These are phyloP conservation scores for Eristalis intricaria DNA, from an alignment of 2,888 invertebrate species.

Conservation along the genomic window DNA sequence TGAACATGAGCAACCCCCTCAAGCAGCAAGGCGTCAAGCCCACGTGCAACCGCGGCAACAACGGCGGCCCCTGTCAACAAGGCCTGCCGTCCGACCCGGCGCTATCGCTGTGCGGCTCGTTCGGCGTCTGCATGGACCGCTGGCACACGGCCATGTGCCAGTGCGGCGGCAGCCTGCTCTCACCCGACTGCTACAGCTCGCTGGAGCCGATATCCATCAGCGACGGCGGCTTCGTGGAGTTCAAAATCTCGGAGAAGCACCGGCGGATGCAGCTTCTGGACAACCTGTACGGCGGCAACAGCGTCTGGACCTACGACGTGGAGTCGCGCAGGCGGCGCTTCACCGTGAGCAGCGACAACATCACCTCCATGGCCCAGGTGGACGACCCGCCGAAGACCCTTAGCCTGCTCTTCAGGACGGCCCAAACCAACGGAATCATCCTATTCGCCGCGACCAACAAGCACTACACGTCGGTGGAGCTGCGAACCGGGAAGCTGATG, in stretches of 20 bases:
- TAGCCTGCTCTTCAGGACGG: slow-evolving; percentile 91
- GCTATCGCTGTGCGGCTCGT: slow-evolving; percentile 83
- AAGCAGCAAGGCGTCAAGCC: slow-evolving; percentile 87
- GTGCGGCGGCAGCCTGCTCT: slow-evolving; percentile 86
- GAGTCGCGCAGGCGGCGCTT: slow-evolving; percentile 79
- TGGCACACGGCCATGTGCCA: slow-evolving; percentile 90
- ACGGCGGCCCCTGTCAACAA: slow-evolving; percentile 85
- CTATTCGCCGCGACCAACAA: slow-evolving; percentile 93
- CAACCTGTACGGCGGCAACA: slow-evolving; percentile 88
- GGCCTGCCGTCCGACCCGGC: slow-evolving; percentile 78
- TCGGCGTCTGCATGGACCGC: slow-evolving; percentile 90
- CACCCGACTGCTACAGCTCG: slow-evolving; percentile 90
- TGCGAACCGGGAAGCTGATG: slow-evolving; percentile 88
- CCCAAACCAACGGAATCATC: slow-evolving; percentile 89
- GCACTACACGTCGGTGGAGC: slow-evolving; percentile 91
- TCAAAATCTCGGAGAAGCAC: slow-evolving; percentile 90
- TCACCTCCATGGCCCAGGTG: slow-evolving; percentile 77
- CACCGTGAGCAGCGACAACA: slow-evolving; percentile 78
- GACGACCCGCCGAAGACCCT: slow-evolving; percentile 86
- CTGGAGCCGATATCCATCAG: slow-evolving; percentile 90
- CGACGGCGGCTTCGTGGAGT: slow-evolving; percentile 90
- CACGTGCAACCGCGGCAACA: slow-evolving; percentile 88
- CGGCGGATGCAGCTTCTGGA: slow-evolving; percentile 93
- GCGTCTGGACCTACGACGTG: slow-evolving; percentile 84
- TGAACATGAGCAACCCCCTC: slow-evolving; percentile 91